Conservation (phyloP, 2,888 invertebrate species). For the Athalia rosae region DNA sequence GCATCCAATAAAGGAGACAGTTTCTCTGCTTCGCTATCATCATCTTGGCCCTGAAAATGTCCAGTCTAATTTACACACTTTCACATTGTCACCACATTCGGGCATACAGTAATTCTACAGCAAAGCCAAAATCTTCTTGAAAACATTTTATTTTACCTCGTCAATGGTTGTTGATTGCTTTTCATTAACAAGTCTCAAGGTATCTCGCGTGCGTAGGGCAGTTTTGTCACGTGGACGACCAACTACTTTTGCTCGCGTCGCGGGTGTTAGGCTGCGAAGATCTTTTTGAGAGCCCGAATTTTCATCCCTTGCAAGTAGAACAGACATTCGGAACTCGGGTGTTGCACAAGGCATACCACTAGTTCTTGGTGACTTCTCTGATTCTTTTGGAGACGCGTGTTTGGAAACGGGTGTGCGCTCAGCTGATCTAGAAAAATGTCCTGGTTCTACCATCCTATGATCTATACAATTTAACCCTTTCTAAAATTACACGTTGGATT, state of each 20-base stretch:
- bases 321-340: conserved; percentile 83
- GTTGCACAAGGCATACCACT: conserved; percentile 68
- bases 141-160: conserved; percentile 60
- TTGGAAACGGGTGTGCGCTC: conserved; percentile 69
- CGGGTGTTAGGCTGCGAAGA: conserved; percentile 67
- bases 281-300: conserved; percentile 71
- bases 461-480: conserved; percentile 44
- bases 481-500: conserved; percentile 27
- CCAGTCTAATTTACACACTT: neutral
- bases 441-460: conserved; percentile 44
- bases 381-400: conserved; percentile 65
- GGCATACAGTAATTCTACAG: neutral
- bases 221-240: conserved; percentile 69
- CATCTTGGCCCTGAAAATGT: conserved; percentile 76
- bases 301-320: conserved; percentile 81
- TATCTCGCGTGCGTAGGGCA: conserved; percentile 73
- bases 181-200: conserved; percentile 79
- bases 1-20: conserved; percentile 83
- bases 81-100: conserved; percentile 17
- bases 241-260: conserved; percentile 63
- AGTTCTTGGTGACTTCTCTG: conserved; percentile 64
- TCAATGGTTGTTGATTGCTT: conserved; percentile 71
- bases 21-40: conserved; percentile 90
- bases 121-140: conserved; percentile 15
- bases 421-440: conserved; percentile 59